These are phyloP conservation scores for Pelecanus crispus DNA, from an alignment of 2,113 vertebrate species.

Conservation along the genomic window DNA sequence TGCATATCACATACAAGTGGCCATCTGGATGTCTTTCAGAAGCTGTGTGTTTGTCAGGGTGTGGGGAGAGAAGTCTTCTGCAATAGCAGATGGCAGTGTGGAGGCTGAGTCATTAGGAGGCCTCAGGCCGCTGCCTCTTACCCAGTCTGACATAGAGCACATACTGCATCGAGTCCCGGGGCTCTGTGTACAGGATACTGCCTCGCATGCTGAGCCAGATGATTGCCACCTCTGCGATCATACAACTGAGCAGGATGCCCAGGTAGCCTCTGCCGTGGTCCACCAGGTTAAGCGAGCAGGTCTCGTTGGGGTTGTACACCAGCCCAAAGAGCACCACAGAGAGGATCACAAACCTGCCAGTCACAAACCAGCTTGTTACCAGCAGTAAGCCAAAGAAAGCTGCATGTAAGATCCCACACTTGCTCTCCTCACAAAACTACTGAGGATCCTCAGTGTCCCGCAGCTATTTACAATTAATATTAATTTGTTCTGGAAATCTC, in stretches of 20 bases:
- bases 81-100: neutral
- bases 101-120: conserved; percentile 27
- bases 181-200: conserved; percentile 97
- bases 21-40: neutral
- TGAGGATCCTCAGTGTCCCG: neutral
- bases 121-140: conserved; percentile 70
- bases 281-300: conserved; percentile 93
- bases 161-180: conserved; percentile 96
- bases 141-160: conserved; percentile 97
- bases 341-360: conserved; percentile 92
- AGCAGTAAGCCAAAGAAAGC: neutral
- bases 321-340: conserved; percentile 97
- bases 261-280: conserved; percentile 97
- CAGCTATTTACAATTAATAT: neutral
- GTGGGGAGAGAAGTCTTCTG: neutral
- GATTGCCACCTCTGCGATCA: conserved; percentile 98
- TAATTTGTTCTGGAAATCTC: neutral
- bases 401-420: neutral
- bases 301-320: conserved; percentile 88
- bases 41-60: neutral
- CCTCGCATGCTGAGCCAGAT: conserved; percentile 99
- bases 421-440: neutral
- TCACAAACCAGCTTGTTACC: conserved; percentile 4
- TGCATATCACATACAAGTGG: neutral
- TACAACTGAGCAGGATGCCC: conserved; percentile 96